Conservation (phyloP, 2,797 vertebrate genomes). For the Anisognathus igniventris region DNA sequence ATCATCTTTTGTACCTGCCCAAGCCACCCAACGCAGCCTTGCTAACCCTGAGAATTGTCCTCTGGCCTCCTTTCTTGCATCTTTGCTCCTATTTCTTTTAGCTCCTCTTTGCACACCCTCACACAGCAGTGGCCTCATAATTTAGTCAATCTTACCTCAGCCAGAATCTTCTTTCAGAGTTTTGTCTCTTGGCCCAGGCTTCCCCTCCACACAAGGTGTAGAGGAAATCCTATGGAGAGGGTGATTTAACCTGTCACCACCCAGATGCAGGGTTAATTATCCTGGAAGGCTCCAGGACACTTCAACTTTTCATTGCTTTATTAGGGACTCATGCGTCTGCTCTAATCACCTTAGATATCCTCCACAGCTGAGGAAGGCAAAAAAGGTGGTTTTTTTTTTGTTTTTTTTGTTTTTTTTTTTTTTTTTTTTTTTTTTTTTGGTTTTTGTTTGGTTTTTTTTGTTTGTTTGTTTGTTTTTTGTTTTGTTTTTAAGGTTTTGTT, state of each 20-base stretch:
- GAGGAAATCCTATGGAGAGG: background rate
- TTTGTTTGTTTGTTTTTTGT: too few species aligned
- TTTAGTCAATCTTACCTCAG: background rate
- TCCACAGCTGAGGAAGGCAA: background rate
- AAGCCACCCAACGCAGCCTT: background rate
- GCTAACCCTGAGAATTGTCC: background rate
- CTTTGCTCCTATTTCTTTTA: background rate
- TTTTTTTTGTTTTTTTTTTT: too few species aligned
- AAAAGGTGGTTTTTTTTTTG: too few species aligned
- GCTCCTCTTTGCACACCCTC: background rate
- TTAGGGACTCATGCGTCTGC: background rate
- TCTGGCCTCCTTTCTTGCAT: background rate
- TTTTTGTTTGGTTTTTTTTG: too few species aligned
- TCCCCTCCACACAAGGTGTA: fast-evolving
- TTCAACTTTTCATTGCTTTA: background rate
- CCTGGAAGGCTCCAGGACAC: background rate
- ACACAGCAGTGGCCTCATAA: background rate
- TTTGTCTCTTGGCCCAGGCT: background rate
- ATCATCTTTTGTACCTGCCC: background rate
- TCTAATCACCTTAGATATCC: background rate
- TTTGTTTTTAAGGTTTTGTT: background rate
- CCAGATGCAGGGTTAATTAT: background rate
- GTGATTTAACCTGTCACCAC: background rate
- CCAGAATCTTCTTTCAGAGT: background rate
- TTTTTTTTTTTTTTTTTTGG: too few species aligned